Conservation (phyloP, 2,113 vertebrate species). For the Callospermophilus lateralis region DNA sequence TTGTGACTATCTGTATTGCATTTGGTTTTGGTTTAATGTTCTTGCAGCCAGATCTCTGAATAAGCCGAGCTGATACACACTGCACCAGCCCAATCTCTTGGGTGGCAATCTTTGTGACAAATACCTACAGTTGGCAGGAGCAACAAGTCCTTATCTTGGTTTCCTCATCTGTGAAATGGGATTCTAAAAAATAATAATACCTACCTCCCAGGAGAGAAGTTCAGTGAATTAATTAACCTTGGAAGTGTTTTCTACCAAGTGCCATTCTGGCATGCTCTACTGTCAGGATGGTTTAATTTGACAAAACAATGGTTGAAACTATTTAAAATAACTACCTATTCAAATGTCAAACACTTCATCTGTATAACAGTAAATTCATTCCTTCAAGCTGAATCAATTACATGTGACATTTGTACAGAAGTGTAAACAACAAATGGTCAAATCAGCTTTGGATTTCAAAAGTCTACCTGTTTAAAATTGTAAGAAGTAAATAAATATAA, state of each 20-base stretch:
- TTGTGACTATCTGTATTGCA: slow-evolving; percentile 39
- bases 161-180: slow-evolving; percentile 65
- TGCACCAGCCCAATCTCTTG: not conserved
- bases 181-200: not conserved
- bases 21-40: slow-evolving; percentile 65
- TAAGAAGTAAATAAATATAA: not conserved
- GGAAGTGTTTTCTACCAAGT: slow-evolving; percentile 6
- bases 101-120: slow-evolving; percentile 33
- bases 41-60: slow-evolving; percentile 46
- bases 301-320: slow-evolving; percentile 6
- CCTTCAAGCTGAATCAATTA: not conserved
- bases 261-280: slow-evolving; percentile 25
- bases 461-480: not conserved
- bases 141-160: slow-evolving; percentile 34
- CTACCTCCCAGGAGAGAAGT: slow-evolving; percentile 44
- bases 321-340: slow-evolving; percentile 61
- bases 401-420: not conserved
- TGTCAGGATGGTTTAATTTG: not conserved
- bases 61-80: not conserved
- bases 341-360: slow-evolving; percentile 34
- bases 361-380: not conserved
- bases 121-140: not conserved
- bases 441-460: slow-evolving; percentile 17
- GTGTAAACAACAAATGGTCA: slow-evolving; percentile 22
- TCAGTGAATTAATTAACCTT: slow-evolving; percentile 55